phyloP scores from a whole-genome alignment of 2,113 vertebrate genomes.

The Pongo abelii region DNA sequence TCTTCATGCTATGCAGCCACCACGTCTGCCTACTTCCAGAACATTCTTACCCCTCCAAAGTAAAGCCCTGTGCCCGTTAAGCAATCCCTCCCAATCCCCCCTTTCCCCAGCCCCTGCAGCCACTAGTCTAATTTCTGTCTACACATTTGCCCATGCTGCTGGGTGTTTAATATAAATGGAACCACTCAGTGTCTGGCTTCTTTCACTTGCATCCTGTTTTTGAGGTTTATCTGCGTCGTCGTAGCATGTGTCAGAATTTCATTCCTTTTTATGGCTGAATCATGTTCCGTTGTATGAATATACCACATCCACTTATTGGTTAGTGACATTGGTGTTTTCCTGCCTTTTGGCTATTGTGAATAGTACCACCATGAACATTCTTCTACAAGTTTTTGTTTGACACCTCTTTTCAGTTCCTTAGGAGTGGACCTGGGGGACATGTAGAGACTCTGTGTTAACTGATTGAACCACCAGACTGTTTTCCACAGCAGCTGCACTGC shows the following conservation, averaged over 20 bases:
- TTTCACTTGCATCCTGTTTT: neutral
- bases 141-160: neutral
- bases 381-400: neutral
- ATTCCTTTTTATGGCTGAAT: neutral
- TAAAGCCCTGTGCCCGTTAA: neutral
- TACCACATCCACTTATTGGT: neutral
- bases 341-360: neutral
- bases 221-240: accelerated
- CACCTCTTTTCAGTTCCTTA: neutral
- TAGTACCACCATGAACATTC: neutral
- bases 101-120: too few relatives aligned
- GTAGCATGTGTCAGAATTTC: neutral
- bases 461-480: neutral
- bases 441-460: neutral
- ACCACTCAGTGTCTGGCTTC: neutral
- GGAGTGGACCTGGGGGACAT: too few relatives aligned
- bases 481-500: neutral
- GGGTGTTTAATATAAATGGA: neutral
- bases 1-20: too few relatives aligned
- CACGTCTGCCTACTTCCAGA: neutral
- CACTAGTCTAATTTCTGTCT: neutral
- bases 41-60: neutral
- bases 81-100: neutral
- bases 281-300: neutral
- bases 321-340: neutral